These are phyloP conservation scores for Apogon hyalosoma DNA, from an alignment of 2,797 vertebrate genomes.

Conservation along the genomic window DNA sequence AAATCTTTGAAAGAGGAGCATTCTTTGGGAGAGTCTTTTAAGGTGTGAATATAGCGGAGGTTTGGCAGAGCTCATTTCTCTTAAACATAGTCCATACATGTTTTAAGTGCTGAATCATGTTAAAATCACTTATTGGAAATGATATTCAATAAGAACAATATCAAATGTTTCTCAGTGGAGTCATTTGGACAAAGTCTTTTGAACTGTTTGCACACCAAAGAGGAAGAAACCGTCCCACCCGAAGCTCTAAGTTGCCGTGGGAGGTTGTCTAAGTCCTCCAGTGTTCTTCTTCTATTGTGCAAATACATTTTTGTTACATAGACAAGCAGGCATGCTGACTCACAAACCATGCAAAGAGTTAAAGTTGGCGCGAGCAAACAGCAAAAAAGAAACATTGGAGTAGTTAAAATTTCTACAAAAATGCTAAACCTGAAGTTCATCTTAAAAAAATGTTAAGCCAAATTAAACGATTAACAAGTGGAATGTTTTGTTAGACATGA, in stretches of 20 bases:
- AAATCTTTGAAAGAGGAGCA: slow-evolving; percentile 75
- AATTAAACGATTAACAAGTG: slow-evolving; percentile 68
- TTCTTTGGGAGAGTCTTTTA: slow-evolving; percentile 79
- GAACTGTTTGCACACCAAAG: slow-evolving; percentile 65
- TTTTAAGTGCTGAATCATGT: slow-evolving; percentile 87
- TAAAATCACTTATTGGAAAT: slow-evolving; percentile 84
- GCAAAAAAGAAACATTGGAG: slow-evolving; percentile 48
- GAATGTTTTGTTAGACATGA: slow-evolving; percentile 72
- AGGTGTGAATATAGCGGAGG: slow-evolving; percentile 67
- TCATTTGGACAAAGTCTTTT: slow-evolving; percentile 72
- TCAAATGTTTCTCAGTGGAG: slow-evolving; percentile 76
- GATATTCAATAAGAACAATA: slow-evolving; percentile 80
- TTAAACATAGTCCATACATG: slow-evolving; percentile 85
- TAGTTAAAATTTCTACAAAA: slow-evolving; percentile 58
- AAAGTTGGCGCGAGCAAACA: slow-evolving; percentile 78
- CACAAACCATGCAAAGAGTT: slow-evolving; percentile 86
- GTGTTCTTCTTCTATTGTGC: slow-evolving; percentile 83
- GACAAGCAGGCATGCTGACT: slow-evolving; percentile 85
- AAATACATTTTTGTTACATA: slow-evolving; percentile 83
- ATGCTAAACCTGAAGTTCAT: slow-evolving; percentile 31
- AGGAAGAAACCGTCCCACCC: slow-evolving; percentile 58
- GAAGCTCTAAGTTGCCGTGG: slow-evolving; percentile 50
- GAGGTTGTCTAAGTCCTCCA: slow-evolving; percentile 73
- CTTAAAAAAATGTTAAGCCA: slow-evolving; percentile 41
- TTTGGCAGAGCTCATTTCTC: slow-evolving; percentile 83